phyloP scores from a whole-genome alignment of 64 coral and sea anemone species.

The Trachythela sp. region DNA sequence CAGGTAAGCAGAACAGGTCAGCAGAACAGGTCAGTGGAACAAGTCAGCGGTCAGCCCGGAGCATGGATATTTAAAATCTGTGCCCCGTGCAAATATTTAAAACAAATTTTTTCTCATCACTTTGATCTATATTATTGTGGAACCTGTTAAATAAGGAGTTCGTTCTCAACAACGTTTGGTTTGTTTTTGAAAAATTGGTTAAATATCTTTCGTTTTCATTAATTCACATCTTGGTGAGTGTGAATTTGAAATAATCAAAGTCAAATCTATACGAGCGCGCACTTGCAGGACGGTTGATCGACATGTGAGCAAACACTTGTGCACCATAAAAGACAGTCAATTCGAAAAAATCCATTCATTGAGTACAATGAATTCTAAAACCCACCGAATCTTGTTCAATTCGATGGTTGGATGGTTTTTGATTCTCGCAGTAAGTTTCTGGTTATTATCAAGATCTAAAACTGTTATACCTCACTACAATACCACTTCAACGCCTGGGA shows the following conservation, averaged over 20 bases:
- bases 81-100: not conserved
- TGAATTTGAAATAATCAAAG: too few relatives aligned
- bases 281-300: too few relatives aligned
- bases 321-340: too few relatives aligned
- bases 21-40: too few relatives aligned
- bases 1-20: too few relatives aligned
- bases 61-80: not conserved
- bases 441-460: not conserved
- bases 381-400: not conserved
- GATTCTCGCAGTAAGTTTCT: not conserved
- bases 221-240: too few relatives aligned
- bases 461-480: not conserved
- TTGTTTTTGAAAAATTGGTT: too few relatives aligned
- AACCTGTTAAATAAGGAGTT: not conserved
- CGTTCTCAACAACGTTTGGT: too few relatives aligned
- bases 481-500: not conserved
- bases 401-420: not conserved
- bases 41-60: not conserved
- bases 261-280: too few relatives aligned
- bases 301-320: not conserved
- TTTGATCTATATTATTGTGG: not conserved
- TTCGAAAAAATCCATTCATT: not conserved
- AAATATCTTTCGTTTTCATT: too few relatives aligned
- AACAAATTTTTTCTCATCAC: not conserved
- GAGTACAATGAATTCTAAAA: not conserved